These are phyloP conservation scores for Tetragnatha versicolor DNA, from an alignment of 1,140 invertebrate species.

Conservation along the genomic window DNA sequence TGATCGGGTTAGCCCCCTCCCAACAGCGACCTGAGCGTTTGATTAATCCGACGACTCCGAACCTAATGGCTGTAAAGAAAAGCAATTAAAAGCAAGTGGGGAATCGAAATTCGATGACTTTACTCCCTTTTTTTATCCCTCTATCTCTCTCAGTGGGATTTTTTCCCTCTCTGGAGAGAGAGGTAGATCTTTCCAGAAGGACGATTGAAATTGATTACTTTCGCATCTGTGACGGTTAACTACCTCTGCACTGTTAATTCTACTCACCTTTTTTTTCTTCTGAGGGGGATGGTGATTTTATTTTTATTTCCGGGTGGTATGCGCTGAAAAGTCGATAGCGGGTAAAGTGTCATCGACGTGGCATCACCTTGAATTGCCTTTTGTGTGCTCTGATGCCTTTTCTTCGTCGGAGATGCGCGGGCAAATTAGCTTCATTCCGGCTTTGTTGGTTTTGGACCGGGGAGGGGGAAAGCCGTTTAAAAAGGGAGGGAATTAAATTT, in stretches of 20 bases:
- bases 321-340: slow-evolving; percentile 8
- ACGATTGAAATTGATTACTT: slow-evolving; percentile 51
- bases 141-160: not conserved
- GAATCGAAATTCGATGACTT: slow-evolving; percentile 53
- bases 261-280: slow-evolving; percentile 10
- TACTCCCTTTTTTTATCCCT: not conserved
- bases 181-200: slow-evolving; percentile 44
- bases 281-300: not conserved
- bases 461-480: not conserved
- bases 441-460: slow-evolving; percentile 21
- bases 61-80: slow-evolving; percentile 54
- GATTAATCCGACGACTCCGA: slow-evolving; percentile 49
- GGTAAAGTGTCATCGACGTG: slow-evolving; percentile 18
- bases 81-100: slow-evolving; percentile 55
- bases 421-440: slow-evolving; percentile 28
- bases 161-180: not conserved
- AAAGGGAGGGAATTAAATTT: slow-evolving; percentile 18
- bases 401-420: too few relatives aligned
- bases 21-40: slow-evolving; percentile 24
- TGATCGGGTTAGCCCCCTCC: slow-evolving; percentile 17
- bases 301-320: not conserved
- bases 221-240: slow-evolving; percentile 52
- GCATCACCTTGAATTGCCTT: slow-evolving; percentile 42
- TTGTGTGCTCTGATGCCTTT: slow-evolving; percentile 5
- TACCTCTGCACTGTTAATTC: slow-evolving; percentile 44